Evolutionary conservation across 2,113 vertebrate species (phyloP), one percentile per base, ranked within the genome.

Genomic region (Lanius ludovicianus): DNA sequence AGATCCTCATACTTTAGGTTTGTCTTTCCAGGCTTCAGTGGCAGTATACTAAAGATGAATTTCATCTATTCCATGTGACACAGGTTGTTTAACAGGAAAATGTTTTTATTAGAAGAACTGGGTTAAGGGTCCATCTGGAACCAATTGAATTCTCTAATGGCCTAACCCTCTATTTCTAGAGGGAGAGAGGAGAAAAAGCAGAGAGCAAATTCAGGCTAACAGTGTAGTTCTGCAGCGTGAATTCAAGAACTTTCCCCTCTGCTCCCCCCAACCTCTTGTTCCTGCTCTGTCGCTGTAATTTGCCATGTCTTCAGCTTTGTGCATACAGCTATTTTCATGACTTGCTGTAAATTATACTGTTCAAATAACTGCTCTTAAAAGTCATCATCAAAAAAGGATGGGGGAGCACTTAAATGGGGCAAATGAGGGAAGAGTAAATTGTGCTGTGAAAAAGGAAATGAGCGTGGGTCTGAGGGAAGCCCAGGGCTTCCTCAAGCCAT

Each of bases 61-160:
- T 96, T 96, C 92, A 77, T 94, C 87, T 81, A 78, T 79, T 94
- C 82, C 93, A 80, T 81, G 78, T 95, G 95, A 93, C 73, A 88
- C 89, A 91, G 89, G 89, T 92, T 96, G 89, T 94, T 96, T 91
- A 95, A 95, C 89, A 94, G 91, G 89, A 95, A 96, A 96, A 95
- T 96, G 90, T 94, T 97, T 95, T 96, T 92, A 90, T 94, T 97
- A 87, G 85, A 87, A 93, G 68, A 95, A 87, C 89, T 90, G 74
- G 78, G 83, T 95, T 93, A 96, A 96, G 88, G 84, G 87, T 84
- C 87, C 87, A 93, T 92, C 89, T 97, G 96, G 94, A 94, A 96
- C 90, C 89, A 95, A 95, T 92, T 96, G 93, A 92, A 93, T 95
- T 75, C 87, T 96, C 89, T 96, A 93, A 93, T 89, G 93, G 70